A percentile compares a stretch with the other conserved stretches of the same genome.
Evolutionary conservation across 2,888 invertebrate genomes (phyloP).

Genomic region (Calephelis perditalis): DNA sequence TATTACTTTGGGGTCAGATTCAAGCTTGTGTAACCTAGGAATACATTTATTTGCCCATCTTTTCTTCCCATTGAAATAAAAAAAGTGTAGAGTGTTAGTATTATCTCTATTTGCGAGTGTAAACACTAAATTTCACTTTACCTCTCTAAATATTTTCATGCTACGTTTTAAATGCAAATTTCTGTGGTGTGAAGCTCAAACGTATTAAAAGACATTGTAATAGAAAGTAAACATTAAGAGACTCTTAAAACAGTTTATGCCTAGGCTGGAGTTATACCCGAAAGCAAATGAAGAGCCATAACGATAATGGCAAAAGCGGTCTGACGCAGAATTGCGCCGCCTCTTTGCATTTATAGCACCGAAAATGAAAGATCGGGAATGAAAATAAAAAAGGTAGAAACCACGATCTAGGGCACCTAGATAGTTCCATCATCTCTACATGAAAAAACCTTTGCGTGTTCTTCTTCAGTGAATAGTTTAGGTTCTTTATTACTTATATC

Average conservation of each 20-base stretch:
- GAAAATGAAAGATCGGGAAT: conserved; percentile 52
- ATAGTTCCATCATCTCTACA: not conserved
- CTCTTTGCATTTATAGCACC: conserved; percentile 61
- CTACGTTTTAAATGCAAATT: conserved; percentile 2
- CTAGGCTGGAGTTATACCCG: conserved; percentile 12
- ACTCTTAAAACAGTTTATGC: conserved; percentile 10
- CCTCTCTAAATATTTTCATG: too few species aligned
- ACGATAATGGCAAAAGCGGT: conserved; percentile 16
- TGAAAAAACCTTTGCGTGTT: too few species aligned
- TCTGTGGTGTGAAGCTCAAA: conserved; percentile 3
- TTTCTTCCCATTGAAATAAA: too few species aligned
- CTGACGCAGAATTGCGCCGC: conserved; percentile 42
- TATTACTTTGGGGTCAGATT: too few species aligned
- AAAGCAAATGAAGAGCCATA: conserved; percentile 16
- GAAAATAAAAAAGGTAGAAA: conserved; percentile 39
- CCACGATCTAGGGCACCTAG: not conserved
- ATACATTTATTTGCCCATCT: too few species aligned
- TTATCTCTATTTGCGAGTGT: too few species aligned
- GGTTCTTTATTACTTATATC: too few species aligned
- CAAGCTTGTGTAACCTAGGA: too few species aligned
- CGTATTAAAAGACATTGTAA: conserved; percentile 7
- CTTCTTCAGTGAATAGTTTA: too few species aligned
- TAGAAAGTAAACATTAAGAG: conserved; percentile 9
- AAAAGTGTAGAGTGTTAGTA: too few species aligned
- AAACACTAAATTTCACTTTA: too few species aligned